Evolutionary conservation across 92 coral and sea anemone genomes (phyloP), one percentile per base, ranked within the genome.

Genomic region (Porites divaricata): DNA sequence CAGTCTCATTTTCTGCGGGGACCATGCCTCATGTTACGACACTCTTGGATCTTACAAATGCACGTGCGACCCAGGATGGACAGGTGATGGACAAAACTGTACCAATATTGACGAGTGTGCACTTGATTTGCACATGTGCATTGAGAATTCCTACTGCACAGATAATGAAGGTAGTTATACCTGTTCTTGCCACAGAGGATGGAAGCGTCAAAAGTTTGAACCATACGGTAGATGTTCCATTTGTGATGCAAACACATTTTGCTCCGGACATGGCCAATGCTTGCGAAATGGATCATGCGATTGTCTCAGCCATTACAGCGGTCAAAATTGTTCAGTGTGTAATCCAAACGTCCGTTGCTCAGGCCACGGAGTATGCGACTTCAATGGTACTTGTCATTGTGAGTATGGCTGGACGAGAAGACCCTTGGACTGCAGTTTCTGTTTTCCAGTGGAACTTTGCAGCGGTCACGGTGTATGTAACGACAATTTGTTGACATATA

Each of bases 191-290:
- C 28, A 77, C 9, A 62, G 53, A 2, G 93, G 93, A 53, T 90
- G 93, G 93, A 72, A 75, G 48, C 88, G 93, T n/a, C 93, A 90
- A 79, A 83, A 88, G 93, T 90, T 90, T 74, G 93, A 90, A 66
- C 91, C 93, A 13, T 90, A 90, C 53, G 93, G 93, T 26, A 59
- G 93, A 76, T 90, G 93, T 50, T 81, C 93, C 14, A 83, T 64
- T 17, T 90, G 93, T 41, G 93, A 90, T 41, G 79, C 93, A 63
- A 87, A 11, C 2, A 15, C 59, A 16, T 71, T 91, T 66, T 91
- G 94, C 68, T 91, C 94, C 58, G 81, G 74, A 9, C 91, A 83
- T 25, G 94, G 94, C 1, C 86, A 83, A 15, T 91, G 94, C 56
- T 81, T 91, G 25, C 84, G 94, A 67, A 79, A 91, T 75, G 91